Conservation (phyloP, 2,113 vertebrate species). For the Leptobrachium ailaonicum region DNA sequence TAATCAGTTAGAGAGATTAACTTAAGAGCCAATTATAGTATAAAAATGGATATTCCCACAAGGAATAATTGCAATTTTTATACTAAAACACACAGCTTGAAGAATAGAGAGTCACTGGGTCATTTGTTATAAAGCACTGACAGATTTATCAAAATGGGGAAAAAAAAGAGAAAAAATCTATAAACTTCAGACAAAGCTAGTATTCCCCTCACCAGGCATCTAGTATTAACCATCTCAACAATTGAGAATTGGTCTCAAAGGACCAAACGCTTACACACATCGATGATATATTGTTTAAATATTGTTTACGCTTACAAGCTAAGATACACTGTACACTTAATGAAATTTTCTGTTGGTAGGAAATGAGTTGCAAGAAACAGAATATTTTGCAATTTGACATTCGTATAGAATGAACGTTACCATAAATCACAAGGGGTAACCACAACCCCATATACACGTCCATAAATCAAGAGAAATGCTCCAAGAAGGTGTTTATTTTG, state of each 20-base stretch:
- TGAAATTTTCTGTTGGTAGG: too few species aligned
- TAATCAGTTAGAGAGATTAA: slow-evolving; percentile 19
- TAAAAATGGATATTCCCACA: slow-evolving; percentile 32
- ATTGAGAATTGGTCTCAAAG: too few species aligned
- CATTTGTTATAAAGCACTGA: slow-evolving; percentile 7
- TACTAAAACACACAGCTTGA: slow-evolving; percentile 12
- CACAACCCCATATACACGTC: slow-evolving; percentile 7
- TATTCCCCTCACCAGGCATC: neutral
- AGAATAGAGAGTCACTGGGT: slow-evolving; percentile 16
- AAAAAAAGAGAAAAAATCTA: slow-evolving; percentile 4
- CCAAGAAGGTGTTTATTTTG: neutral
- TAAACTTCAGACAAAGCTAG: neutral
- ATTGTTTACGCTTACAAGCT: too few species aligned
- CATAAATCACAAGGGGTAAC: slow-evolving; percentile 11
- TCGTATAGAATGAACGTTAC: slow-evolving; percentile 4
- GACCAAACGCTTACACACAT: too few species aligned
- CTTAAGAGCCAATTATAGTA: slow-evolving; percentile 34
- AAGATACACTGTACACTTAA: too few species aligned
- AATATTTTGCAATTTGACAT: slow-evolving; percentile 6
- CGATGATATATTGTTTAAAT: too few species aligned
- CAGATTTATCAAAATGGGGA: slow-evolving; percentile 3
- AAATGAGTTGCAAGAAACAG: neutral
- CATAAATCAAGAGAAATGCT: slow-evolving; percentile 21
- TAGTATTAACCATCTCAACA: too few species aligned
- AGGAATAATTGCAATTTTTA: slow-evolving; percentile 19